Percentiles rank a stretch among this genome's conserved stretches.
phyloP scores from a whole-genome alignment of 2,113 vertebrate genomes.

The Oncorhynchus masou region DNA sequence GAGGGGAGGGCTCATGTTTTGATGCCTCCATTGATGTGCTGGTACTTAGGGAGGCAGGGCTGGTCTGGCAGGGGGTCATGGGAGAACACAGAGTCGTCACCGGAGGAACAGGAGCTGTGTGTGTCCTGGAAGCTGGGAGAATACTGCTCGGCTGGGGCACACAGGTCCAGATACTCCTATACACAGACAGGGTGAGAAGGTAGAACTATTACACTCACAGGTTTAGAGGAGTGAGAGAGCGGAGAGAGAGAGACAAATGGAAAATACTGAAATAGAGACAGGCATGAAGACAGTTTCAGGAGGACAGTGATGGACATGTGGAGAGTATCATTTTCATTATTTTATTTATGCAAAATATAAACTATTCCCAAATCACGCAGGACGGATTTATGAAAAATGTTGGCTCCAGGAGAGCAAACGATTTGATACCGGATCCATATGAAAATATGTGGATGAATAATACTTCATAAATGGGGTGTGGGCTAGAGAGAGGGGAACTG shows the following conservation, averaged over 20 bases:
- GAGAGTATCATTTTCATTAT: constrained; percentile 51
- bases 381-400: constrained; percentile 40
- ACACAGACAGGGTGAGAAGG: constrained; percentile 10
- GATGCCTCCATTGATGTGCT: constrained; percentile 88
- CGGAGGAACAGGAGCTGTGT: constrained; percentile 95
- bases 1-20: constrained; percentile 84
- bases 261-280: constrained; percentile 27
- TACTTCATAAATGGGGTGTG: constrained; percentile 37
- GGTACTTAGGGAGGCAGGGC: constrained; percentile 93
- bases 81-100: constrained; percentile 97
- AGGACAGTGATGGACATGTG: constrained; percentile 21
- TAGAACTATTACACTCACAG: background rate
- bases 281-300: constrained; percentile 41
- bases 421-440: constrained; percentile 50
- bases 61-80: constrained; percentile 94
- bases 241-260: constrained; percentile 51
- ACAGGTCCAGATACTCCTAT: constrained; percentile 97
- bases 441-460: constrained; percentile 60
- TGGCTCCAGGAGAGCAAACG: constrained; percentile 26
- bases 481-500: constrained; percentile 16
- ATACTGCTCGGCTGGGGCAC: constrained; percentile 92
- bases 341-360: constrained; percentile 48
- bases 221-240: background rate
- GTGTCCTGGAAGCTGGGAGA: constrained; percentile 96
- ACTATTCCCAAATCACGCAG: constrained; percentile 50